These are phyloP conservation scores for Brachyopa scutellaris DNA, from an alignment of 2,888 invertebrate genomes.

Conservation along the genomic window DNA sequence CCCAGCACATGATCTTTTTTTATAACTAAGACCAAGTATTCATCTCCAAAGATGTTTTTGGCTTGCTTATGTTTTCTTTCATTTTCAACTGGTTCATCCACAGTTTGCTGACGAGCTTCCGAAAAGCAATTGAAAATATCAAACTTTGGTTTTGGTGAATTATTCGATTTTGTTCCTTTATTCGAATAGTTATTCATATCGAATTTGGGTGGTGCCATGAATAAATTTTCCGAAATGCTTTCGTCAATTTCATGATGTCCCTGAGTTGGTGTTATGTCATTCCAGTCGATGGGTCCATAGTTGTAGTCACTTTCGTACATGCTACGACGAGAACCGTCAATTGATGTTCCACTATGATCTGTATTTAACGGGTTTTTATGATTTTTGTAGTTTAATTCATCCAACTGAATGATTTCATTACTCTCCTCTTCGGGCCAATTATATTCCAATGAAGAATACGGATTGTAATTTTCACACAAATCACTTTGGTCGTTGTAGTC, in stretches of 20 bases:
- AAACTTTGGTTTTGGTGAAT: neutral
- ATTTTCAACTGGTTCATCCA: neutral
- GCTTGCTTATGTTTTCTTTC: neutral
- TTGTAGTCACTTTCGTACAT: neutral
- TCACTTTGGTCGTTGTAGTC: neutral
- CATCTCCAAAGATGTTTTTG: neutral
- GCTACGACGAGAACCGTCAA: neutral
- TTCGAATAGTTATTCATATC: too few species aligned
- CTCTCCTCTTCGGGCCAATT: neutral
- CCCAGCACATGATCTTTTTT: constrained; percentile 20
- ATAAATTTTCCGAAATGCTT: neutral
- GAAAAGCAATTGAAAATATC: neutral
- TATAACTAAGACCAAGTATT: constrained; percentile 33
- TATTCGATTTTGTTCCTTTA: too few species aligned
- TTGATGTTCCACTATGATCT: too few species aligned
- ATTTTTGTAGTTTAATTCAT: neutral
- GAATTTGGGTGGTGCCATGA: neutral
- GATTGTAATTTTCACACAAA: neutral
- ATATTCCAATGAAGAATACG: neutral
- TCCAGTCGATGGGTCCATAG: neutral
- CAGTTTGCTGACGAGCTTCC: neutral
- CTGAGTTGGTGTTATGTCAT: neutral
- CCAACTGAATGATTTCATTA: neutral
- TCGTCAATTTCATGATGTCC: constrained; percentile 15
- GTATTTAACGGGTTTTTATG: too few species aligned